Base-by-base conservation (phyloP, 1,140 invertebrate genomes). In the Lerema accius region DNA sequence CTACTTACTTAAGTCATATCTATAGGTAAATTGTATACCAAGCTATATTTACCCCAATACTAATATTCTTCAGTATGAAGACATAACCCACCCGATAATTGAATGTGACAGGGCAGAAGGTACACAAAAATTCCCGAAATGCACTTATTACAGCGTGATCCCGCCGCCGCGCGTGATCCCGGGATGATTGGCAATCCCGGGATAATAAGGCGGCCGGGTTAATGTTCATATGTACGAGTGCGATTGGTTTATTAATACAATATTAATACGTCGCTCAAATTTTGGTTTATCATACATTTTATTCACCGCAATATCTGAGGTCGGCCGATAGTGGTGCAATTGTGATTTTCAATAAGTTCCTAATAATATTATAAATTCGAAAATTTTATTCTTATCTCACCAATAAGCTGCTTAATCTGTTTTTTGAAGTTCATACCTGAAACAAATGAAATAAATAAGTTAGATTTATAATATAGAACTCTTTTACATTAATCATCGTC, bases 171-270 rank as follows among this genome's bases (percentile, higher is more conserved):
- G 19, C 39, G 67, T 72, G 81, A 83, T 83, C 77, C 75, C 73
- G 66, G 74, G 73, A 76, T 86, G 82, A 86, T 82, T 83, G 83
- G 81, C 83, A 84, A 81, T 78, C 63, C 70, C 63, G 65, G 66
- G 32, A 46, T 40, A 49, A 53, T 65, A 65, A 65, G 63, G 63
- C 46, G 53, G 19, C 61, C 15, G 45, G 13, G 37, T 65, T 65
- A 60, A 65, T 59, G 55, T 42, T 40, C 16, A 53, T 53, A 53
- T 40, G 35, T n/a, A n/a, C n/a, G n/a, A n/a, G n/a, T 55, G 40
- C 51, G 13, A 26, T 5, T 28, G 11, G 17, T 32, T 17, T 45
- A 45, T 45, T 45, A 43, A 56, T 43, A 32, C 4, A 60, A 37
- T 28, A 49, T 39, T 45, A 45, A 17, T 45, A 19, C 7, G 28